Percentiles rank a stretch among this genome's conserved stretches.
These are phyloP conservation scores for Daktulosphaira vitifoliae DNA, from an alignment of 1,140 invertebrate species.

Conservation along the genomic window DNA sequence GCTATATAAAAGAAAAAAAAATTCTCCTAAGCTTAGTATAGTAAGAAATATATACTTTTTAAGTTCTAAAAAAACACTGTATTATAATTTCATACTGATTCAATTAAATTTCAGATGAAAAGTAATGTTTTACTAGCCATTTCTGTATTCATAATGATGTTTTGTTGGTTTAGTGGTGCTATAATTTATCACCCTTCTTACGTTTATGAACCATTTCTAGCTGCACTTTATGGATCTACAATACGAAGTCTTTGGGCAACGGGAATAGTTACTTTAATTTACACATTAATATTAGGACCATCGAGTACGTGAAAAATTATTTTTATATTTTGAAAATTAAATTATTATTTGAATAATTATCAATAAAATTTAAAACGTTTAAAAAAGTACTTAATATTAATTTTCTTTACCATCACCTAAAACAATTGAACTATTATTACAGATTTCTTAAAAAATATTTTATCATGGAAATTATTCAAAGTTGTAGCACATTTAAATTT, in stretches of 20 bases:
- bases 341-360: no score
- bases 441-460: conserved; percentile 53
- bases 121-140: conserved; percentile 4
- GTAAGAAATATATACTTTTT: no score
- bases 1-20: conserved; percentile 35
- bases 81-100: no score
- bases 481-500: conserved; percentile 63
- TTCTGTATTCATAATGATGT: conserved; percentile 22
- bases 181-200: conserved; percentile 36
- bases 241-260: conserved; percentile 35
- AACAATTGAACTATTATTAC: no score
- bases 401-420: no score
- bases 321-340: no score
- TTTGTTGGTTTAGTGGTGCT: conserved; percentile 33
- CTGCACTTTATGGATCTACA: conserved; percentile 36
- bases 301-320: conserved; percentile 37
- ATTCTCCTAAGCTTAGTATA: conserved; percentile 1
- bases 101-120: background rate
- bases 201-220: conserved; percentile 34
- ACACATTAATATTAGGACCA: conserved; percentile 31
- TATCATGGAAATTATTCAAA: conserved; percentile 58
- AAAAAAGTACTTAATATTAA: no score
- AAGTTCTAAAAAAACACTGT: no score
- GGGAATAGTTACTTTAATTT: conserved; percentile 36
- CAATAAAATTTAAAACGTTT: no score